Percentiles rank a stretch among this genome's conserved stretches.
phyloP scores from a whole-genome alignment of 37 sponge, comb jelly and placozoan genomes.

The Bolinopsis microptera region DNA sequence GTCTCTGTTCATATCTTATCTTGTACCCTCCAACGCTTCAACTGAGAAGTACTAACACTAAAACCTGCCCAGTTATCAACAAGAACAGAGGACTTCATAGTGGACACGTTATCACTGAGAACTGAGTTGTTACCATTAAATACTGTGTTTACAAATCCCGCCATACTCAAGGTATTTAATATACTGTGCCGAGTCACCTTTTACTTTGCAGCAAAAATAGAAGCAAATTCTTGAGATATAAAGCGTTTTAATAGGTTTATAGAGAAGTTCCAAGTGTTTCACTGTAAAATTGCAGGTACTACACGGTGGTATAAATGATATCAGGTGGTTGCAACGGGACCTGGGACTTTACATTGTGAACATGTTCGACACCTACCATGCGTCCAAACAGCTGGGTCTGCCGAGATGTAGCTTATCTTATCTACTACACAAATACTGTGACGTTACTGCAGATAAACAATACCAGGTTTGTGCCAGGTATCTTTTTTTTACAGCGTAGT shows the following conservation, averaged over 20 bases:
- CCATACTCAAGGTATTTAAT: slow-evolving; percentile 89
- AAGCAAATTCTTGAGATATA: too few species aligned
- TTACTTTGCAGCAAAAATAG: too few species aligned
- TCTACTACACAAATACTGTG: slow-evolving; percentile 85
- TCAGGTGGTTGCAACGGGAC: slow-evolving; percentile 93
- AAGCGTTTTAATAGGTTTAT: too few species aligned
- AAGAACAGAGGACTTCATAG: slow-evolving; percentile 82
- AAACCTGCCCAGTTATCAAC: slow-evolving; percentile 78
- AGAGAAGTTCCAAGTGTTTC: too few species aligned
- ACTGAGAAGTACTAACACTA: too few species aligned
- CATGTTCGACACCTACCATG: slow-evolving; percentile 92
- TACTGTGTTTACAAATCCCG: slow-evolving; percentile 87
- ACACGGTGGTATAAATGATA: slow-evolving; percentile 90
- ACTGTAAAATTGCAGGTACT: slow-evolving; percentile 86
- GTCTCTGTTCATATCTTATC: too few species aligned
- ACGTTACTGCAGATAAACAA: slow-evolving; percentile 86
- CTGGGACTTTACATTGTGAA: slow-evolving; percentile 93
- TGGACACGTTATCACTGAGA: slow-evolving; percentile 84
- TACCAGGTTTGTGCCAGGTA: slow-evolving; percentile 70
- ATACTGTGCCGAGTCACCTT: too few species aligned
- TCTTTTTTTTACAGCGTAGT: too few species aligned
- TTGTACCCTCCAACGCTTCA: too few species aligned
- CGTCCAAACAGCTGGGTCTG: slow-evolving; percentile 75
- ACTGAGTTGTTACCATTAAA: slow-evolving; percentile 76
- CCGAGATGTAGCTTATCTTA: slow-evolving; percentile 85